phyloP scores from a whole-genome alignment of 2,797 vertebrate species.

The Petrocephalus sullivani region DNA sequence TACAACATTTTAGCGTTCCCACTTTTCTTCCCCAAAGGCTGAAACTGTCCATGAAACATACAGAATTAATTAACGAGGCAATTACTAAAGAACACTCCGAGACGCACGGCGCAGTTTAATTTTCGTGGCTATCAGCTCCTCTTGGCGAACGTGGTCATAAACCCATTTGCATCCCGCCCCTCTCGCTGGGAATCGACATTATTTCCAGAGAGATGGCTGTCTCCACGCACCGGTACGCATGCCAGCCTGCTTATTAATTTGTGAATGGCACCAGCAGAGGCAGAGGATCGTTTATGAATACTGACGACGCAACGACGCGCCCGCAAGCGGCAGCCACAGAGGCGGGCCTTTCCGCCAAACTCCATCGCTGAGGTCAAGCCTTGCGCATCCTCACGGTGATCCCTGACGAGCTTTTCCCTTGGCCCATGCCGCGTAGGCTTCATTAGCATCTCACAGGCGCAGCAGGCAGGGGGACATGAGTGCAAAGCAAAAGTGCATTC shows the following conservation, averaged over 20 bases:
- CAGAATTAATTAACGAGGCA: constrained; percentile 2
- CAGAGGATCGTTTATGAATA: neutral
- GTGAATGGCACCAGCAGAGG: neutral
- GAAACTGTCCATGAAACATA: neutral
- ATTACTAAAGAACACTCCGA: neutral
- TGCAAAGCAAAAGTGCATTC: neutral
- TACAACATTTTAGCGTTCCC: neutral
- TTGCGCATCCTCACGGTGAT: neutral
- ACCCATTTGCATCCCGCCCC: neutral
- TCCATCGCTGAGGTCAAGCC: neutral
- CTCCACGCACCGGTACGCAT: neutral
- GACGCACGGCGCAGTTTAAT: neutral
- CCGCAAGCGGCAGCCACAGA: neutral
- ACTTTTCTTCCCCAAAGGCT: neutral
- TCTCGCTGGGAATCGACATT: neutral
- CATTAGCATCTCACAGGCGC: neutral
- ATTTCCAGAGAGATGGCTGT: neutral
- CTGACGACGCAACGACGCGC: neutral
- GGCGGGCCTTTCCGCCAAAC: neutral
- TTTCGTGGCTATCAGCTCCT: neutral
- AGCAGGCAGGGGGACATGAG: neutral
- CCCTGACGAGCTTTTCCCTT: neutral
- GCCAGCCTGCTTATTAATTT: neutral
- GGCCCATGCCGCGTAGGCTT: neutral
- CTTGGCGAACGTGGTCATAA: neutral